Conservation (phyloP, 2,113 vertebrate genomes). For the Cyprinodon brontotheroides region DNA sequence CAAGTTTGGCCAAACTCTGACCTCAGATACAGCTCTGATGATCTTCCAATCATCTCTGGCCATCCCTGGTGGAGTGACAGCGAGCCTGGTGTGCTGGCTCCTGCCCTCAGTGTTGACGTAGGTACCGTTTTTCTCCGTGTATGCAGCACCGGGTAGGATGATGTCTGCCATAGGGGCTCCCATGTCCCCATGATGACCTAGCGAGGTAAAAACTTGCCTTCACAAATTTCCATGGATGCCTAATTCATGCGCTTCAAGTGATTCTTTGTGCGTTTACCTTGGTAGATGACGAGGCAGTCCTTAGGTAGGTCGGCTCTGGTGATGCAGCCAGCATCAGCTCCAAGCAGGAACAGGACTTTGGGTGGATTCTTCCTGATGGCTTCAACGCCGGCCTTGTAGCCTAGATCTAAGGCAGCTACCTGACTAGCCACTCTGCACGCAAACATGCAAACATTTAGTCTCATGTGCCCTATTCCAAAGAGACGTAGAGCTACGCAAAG, state of each 20-base stretch:
- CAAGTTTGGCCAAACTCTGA: conserved; percentile 48
- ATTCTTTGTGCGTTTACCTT: conserved; percentile 80
- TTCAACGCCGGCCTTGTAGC: conserved; percentile 96
- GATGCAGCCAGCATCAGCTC: conserved; percentile 91
- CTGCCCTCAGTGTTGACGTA: conserved; percentile 97
- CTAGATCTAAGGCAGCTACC: conserved; percentile 95
- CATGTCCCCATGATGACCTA: conserved; percentile 95
- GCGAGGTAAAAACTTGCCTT: background rate
- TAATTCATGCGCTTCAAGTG: background rate
- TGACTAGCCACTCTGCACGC: conserved; percentile 92
- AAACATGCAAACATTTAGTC: background rate
- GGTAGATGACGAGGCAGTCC: conserved; percentile 92
- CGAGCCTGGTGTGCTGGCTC: conserved; percentile 91
- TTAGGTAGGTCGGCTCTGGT: conserved; percentile 92
- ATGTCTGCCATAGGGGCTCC: conserved; percentile 94
- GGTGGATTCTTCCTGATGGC: conserved; percentile 89
- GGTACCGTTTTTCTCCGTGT: conserved; percentile 93
- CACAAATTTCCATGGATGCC: background rate
- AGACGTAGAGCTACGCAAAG: background rate
- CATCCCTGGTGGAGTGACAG: conserved; percentile 91
- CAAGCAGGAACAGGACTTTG: conserved; percentile 91
- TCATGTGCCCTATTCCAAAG: background rate
- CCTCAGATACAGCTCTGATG: conserved; percentile 94
- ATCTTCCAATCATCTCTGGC: conserved; percentile 98
- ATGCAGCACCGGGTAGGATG: conserved; percentile 93